Percentiles rank a stretch among this genome's conserved stretches.
Conservation (phyloP, 2,113 vertebrate genomes). For the Ptyas mucosa region DNA sequence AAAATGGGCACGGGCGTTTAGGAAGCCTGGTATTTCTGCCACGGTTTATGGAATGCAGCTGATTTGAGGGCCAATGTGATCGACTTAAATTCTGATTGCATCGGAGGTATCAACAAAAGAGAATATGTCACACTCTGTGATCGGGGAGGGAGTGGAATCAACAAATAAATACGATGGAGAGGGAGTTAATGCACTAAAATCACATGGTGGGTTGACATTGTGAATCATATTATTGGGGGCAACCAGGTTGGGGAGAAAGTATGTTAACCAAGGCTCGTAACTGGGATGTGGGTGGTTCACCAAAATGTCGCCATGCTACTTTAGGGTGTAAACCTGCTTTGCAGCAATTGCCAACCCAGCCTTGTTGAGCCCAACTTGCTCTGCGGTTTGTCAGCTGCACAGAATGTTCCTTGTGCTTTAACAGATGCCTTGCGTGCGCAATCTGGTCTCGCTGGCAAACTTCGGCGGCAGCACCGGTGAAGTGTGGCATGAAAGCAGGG, state of each 20-base stretch:
- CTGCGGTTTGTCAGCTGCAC: not conserved
- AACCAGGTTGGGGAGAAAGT: too few relatives aligned
- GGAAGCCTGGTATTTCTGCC: not conserved
- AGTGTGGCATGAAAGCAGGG: not conserved
- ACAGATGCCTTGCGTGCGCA: not conserved
- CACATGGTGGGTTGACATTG: not conserved
- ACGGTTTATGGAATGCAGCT: not conserved
- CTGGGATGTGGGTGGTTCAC: not conserved
- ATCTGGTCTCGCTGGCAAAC: constrained; percentile 2
- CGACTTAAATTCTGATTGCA: not conserved
- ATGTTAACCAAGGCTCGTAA: not conserved
- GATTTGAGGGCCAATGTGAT: not conserved
- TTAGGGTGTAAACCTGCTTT: not conserved
- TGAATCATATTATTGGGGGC: not conserved
- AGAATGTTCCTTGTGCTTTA: not conserved
- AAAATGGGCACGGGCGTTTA: not conserved
- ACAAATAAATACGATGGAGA: not conserved
- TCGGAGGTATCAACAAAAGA: not conserved
- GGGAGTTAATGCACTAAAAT: not conserved
- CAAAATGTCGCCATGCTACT: not conserved
- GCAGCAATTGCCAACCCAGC: not conserved
- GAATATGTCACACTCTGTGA: not conserved
- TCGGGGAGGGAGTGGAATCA: not conserved
- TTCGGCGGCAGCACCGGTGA: not conserved
- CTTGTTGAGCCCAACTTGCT: not conserved